Conservation (phyloP, 2,888 invertebrate species). For the Automeris io region DNA sequence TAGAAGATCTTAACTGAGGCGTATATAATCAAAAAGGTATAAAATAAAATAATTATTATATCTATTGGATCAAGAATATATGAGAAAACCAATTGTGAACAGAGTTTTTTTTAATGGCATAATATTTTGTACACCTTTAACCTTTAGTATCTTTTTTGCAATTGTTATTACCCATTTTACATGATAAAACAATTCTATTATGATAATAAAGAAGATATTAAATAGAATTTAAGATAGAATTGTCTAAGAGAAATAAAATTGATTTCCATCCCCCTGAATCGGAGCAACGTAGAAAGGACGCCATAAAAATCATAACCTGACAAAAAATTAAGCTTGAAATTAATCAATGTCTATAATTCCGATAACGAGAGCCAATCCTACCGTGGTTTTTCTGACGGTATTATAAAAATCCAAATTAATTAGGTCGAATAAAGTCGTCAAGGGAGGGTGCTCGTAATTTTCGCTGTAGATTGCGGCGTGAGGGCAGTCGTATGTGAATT, state of each 20-base stretch:
- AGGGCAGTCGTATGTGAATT: slow-evolving; percentile 61
- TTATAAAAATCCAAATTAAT: slow-evolving; percentile 45
- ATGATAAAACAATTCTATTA: too few relatives aligned
- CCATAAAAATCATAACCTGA: slow-evolving; percentile 17
- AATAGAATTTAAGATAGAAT: slow-evolving; percentile 2
- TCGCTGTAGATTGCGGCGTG: slow-evolving; percentile 44
- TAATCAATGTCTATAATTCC: slow-evolving; percentile 23
- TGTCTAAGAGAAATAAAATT: slow-evolving; percentile 2
- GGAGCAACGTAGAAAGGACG: slow-evolving; percentile 19
- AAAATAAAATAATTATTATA: too few relatives aligned
- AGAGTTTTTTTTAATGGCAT: too few relatives aligned
- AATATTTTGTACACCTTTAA: too few relatives aligned
- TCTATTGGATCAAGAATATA: too few relatives aligned
- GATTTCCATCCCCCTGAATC: slow-evolving; percentile 12
- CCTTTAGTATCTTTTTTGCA: too few relatives aligned
- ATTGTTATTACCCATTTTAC: too few relatives aligned
- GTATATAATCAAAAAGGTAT: too few relatives aligned
- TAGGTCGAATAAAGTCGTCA: slow-evolving; percentile 45
- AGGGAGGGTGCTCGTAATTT: slow-evolving; percentile 41
- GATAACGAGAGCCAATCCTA: slow-evolving; percentile 19
- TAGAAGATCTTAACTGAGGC: too few relatives aligned
- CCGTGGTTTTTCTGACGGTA: slow-evolving; percentile 25
- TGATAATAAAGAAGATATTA: slow-evolving; percentile 5
- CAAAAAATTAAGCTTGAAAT: slow-evolving; percentile 23
- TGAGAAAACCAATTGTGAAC: too few relatives aligned